These are phyloP conservation scores for Homarus gammarus DNA, from an alignment of 2,888 invertebrate species.

Conservation along the genomic window DNA sequence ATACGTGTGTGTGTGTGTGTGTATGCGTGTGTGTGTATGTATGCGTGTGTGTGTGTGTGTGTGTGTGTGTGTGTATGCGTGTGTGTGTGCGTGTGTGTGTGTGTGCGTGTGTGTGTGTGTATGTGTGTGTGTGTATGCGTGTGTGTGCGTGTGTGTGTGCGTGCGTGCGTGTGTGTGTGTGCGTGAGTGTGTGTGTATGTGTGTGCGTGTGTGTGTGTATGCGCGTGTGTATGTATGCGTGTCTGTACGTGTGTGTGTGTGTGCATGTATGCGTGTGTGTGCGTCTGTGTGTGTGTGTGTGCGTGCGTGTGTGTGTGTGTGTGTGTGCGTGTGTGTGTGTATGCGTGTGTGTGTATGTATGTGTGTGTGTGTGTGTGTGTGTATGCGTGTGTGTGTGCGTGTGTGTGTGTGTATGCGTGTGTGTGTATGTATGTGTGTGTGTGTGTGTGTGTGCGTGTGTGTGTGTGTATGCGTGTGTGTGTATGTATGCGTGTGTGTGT, in stretches of 20 bases:
- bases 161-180: constrained; percentile 20
- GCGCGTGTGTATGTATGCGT: constrained; percentile 18
- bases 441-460: constrained; percentile 4
- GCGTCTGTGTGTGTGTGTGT: constrained; percentile 1
- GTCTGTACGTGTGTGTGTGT: constrained; percentile 21
- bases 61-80: constrained; percentile 15
- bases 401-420: constrained; percentile 1
- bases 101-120: neutral
- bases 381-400: constrained; percentile 11
- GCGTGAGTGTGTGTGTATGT: neutral
- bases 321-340: constrained; percentile 14
- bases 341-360: neutral
- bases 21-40: constrained; percentile 1
- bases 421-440: neutral
- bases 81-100: neutral
- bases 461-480: neutral
- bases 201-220: neutral
- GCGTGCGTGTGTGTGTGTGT: constrained; percentile 26
- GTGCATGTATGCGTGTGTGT: neutral
- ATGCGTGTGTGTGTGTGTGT: constrained; percentile 19
- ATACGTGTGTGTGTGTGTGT: neutral
- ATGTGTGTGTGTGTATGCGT: neutral
- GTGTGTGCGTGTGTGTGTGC: constrained; percentile 26
- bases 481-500: too few species aligned
- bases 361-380: constrained; percentile 15